These are phyloP conservation scores for Corythaixoides concolor DNA, from an alignment of 2,113 vertebrate species.

Conservation along the genomic window DNA sequence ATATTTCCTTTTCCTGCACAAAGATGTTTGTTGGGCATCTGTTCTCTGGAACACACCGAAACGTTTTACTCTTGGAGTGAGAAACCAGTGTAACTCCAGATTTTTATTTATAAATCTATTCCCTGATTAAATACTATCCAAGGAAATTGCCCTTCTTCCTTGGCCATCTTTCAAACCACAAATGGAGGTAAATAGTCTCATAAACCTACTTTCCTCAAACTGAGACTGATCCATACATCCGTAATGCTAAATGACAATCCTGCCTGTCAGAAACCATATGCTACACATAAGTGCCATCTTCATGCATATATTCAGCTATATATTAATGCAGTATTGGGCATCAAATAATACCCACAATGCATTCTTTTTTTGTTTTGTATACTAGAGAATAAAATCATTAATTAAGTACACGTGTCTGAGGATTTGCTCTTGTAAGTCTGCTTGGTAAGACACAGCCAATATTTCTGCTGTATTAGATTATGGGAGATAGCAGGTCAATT, in stretches of 20 bases:
- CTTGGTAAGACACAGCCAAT: neutral
- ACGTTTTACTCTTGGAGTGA: neutral
- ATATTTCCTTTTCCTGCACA: constrained; percentile 65
- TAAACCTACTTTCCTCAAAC: neutral
- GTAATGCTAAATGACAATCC: neutral
- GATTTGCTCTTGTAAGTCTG: constrained; percentile 3
- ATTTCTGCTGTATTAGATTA: neutral
- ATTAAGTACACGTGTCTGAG: neutral
- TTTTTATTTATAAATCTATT: neutral
- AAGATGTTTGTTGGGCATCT: constrained; percentile 51
- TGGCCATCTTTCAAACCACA: neutral
- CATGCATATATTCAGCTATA: neutral
- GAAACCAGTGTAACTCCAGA: neutral
- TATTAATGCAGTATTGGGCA: neutral
- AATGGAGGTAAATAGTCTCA: neutral
- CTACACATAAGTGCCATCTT: neutral
- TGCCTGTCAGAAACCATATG: neutral
- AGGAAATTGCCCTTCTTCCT: neutral
- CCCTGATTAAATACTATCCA: neutral
- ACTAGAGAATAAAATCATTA: neutral
- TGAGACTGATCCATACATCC: neutral
- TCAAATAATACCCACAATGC: neutral
- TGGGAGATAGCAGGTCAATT: neutral
- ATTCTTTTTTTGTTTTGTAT: neutral
- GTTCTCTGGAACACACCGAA: neutral